These are phyloP conservation scores for Orthonevra nobilis DNA, from an alignment of 2,888 invertebrate genomes.

Conservation along the genomic window DNA sequence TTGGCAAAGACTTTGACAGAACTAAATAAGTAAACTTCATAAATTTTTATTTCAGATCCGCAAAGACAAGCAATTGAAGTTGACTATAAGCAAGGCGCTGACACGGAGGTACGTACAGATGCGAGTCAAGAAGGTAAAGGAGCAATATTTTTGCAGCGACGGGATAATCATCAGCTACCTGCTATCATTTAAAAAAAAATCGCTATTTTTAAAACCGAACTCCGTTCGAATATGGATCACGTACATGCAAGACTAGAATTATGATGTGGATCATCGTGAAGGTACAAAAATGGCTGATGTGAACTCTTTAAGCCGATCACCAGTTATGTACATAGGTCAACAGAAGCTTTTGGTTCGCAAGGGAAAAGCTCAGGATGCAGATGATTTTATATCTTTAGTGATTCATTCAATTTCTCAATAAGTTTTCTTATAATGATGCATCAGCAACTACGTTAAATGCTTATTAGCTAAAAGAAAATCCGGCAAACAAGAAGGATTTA, in stretches of 20 bases:
- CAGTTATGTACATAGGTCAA: conserved; percentile 6
- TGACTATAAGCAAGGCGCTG: background rate
- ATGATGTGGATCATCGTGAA: conserved; percentile 11
- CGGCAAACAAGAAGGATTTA: conserved; percentile 7
- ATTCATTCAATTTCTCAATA: conserved; percentile 1
- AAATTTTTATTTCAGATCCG: too few relatives aligned
- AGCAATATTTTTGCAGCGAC: conserved; percentile 3
- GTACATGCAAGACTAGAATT: conserved; percentile 34
- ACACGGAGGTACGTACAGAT: background rate
- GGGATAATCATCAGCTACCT: conserved; percentile 14
- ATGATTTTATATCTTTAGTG: conserved; percentile 8
- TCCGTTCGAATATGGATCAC: conserved; percentile 16
- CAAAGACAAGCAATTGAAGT: too few relatives aligned
- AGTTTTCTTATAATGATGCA: conserved; percentile 5
- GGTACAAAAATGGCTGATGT: conserved; percentile 21
- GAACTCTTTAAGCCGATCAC: conserved; percentile 10
- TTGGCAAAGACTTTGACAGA: too few relatives aligned
- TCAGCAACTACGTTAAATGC: conserved; percentile 14
- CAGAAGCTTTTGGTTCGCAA: conserved; percentile 10
- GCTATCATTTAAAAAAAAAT: conserved; percentile 19
- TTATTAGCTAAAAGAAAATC: conserved; percentile 14
- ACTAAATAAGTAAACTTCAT: too few relatives aligned
- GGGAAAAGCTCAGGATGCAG: conserved; percentile 5
- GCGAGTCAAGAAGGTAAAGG: conserved; percentile 5
- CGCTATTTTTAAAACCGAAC: conserved; percentile 29